phyloP scores from a whole-genome alignment of 92 coral and sea anemone genomes.

The Porites rus region DNA sequence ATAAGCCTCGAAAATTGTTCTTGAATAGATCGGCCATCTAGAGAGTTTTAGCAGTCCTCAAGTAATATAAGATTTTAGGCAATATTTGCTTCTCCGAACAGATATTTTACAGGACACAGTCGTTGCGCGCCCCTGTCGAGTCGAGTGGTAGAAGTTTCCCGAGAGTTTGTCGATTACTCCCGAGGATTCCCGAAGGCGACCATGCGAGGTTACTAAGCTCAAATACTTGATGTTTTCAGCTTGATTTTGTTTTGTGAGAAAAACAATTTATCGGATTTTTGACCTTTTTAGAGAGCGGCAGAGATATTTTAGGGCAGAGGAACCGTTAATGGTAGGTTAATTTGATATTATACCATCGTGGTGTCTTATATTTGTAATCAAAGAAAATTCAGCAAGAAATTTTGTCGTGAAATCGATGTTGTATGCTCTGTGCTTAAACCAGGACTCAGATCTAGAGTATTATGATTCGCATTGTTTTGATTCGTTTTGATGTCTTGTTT shows the following conservation, averaged over 20 bases:
- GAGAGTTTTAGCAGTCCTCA: too few relatives aligned
- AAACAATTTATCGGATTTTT: constrained; percentile 2
- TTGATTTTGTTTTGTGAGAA: not conserved
- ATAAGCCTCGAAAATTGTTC: too few relatives aligned
- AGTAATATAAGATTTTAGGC: too few relatives aligned
- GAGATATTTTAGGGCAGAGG: not conserved
- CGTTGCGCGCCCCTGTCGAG: too few relatives aligned
- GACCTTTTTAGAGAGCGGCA: not conserved
- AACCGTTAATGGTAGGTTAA: constrained; percentile 8
- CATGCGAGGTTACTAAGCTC: constrained; percentile 39
- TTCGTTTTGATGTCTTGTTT: too few relatives aligned
- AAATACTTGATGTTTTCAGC: constrained; percentile 15
- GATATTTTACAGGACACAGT: too few relatives aligned
- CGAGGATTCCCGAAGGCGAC: constrained; percentile 14
- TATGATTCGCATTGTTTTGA: too few relatives aligned
- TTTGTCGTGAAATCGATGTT: not conserved
- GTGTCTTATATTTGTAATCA: not conserved
- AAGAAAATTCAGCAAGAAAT: not conserved
- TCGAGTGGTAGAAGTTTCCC: not conserved
- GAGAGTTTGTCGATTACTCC: not conserved
- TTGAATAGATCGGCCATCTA: too few relatives aligned
- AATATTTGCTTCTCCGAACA: too few relatives aligned
- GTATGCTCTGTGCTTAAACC: not conserved
- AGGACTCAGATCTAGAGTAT: too few relatives aligned
- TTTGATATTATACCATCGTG: not conserved